Evolutionary conservation across 1,140 invertebrate species (phyloP).

Genomic region (Tetragonula clypearis): DNA sequence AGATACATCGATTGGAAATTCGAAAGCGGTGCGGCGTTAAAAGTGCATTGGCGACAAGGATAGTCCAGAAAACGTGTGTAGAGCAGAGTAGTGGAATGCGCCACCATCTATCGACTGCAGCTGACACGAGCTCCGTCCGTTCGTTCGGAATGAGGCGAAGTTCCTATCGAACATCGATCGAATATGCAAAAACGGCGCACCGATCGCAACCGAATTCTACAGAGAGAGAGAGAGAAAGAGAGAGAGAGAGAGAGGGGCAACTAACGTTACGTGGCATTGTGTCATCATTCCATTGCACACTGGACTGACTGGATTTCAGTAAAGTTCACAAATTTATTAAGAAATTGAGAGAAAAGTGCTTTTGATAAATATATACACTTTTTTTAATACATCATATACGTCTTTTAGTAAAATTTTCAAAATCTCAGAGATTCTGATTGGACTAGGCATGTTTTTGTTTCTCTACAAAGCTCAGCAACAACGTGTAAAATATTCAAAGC

Average conservation of each 20-base stretch:
- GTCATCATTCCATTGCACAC: no score
- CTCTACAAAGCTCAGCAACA: no score
- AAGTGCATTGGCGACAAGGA: not conserved
- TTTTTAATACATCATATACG: no score
- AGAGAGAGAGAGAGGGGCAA: not conserved
- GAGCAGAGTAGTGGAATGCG: not conserved
- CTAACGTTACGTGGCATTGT: not conserved
- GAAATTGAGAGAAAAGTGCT: no score
- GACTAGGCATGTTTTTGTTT: no score
- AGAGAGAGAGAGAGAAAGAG: not conserved
- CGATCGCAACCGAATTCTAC: slow-evolving; percentile 41
- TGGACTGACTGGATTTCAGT: no score
- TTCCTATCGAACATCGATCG: slow-evolving; percentile 28
- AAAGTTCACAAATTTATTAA: no score
- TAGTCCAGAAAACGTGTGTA: not conserved
- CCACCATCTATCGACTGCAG: slow-evolving; percentile 27
- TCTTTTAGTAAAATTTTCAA: no score
- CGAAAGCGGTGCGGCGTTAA: not conserved
- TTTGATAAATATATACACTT: no score
- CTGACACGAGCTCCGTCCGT: slow-evolving; percentile 4
- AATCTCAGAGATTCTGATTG: no score
- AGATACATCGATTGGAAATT: not conserved
- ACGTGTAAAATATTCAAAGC: no score
- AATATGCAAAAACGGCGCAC: slow-evolving; percentile 34
- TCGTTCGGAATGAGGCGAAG: not conserved